Conservation (phyloP, 1,140 invertebrate genomes). For the Temnothorax longispinosus region DNA sequence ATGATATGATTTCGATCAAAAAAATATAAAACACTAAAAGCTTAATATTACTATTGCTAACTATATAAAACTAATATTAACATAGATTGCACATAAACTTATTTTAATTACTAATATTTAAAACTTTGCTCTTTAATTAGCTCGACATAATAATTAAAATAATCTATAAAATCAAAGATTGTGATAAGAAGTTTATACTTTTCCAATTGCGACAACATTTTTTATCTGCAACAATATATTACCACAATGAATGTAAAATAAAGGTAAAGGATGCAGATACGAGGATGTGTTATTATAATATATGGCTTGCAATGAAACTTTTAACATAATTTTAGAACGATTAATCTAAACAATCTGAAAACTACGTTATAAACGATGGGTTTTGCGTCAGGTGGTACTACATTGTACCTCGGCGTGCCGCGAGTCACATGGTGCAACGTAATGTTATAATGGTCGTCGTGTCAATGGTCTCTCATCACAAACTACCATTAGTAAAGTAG, state of each 20-base stretch:
- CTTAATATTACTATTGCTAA: no score
- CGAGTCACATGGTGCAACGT: slow-evolving; percentile 58
- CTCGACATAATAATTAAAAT: neutral
- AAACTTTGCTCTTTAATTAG: neutral
- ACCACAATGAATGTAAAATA: neutral
- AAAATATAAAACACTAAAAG: neutral
- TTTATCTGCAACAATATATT: neutral
- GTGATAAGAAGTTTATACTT: neutral
- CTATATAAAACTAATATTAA: neutral
- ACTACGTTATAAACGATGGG: slow-evolving; percentile 59
- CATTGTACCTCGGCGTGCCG: slow-evolving; percentile 60
- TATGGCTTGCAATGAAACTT: slow-evolving; percentile 44
- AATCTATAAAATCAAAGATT: neutral
- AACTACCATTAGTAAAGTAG: slow-evolving; percentile 47
- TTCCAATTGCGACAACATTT: neutral
- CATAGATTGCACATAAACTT: neutral
- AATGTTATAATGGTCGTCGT: slow-evolving; percentile 54
- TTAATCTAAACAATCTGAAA: slow-evolving; percentile 52
- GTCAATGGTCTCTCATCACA: slow-evolving; percentile 57
- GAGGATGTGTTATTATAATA: slow-evolving; percentile 11
- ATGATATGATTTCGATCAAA: neutral
- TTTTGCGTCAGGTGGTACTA: slow-evolving; percentile 61
- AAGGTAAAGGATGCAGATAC: slow-evolving; percentile 3
- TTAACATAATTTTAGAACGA: slow-evolving; percentile 58
- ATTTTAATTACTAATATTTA: neutral